Evolutionary conservation across 2,888 invertebrate genomes (phyloP), one percentile per base, ranked within the genome.

Genomic region (Plebejus argus): DNA sequence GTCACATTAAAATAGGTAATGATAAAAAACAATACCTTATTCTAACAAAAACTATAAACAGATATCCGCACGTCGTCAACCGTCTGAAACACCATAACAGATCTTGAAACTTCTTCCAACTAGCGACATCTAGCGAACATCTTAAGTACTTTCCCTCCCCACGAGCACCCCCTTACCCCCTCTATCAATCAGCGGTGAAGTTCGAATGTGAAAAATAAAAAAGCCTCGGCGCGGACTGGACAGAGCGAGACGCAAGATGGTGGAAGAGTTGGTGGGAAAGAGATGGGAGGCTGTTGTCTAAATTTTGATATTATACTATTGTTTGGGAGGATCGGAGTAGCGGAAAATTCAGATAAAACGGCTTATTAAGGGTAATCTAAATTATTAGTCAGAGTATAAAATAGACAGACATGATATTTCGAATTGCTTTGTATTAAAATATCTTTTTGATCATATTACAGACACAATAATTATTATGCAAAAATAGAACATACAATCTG

Each of bases 271-370:
- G 45, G 45, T 56, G 70, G 12, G 82, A 75, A 58, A n/a, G 81
- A 66, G 87, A 83, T 83, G 87, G 8, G 76, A 78, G 78, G 78
- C 81, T 86, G 88, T 89, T 86, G 89, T 88, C 91, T 89, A 89
- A 90, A 90, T 91, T 90, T 91, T 90, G 89, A 86, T 90, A 89
- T 88, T 89, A 90, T 89, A 90, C 89, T 89, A 89, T 90, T 89
- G 90, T 89, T 89, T 85, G 85, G 86, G 85, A 83, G 86, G 84
- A 83, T 84, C 81, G 79, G 76, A 75, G 75, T 86, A 89, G 85
- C 85, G 81, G 83, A 79, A 75, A 70, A 78, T 78, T 58, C 18
- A 86, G 86, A 88, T 81, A 75, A 76, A 75, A 53, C 39, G 7
- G 45, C 23, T 1, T 49, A 72, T 18, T 49, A 72, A 45, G 72